phyloP scores from a whole-genome alignment of 2,113 vertebrate species.

The Paradoxurus hermaphroditus region DNA sequence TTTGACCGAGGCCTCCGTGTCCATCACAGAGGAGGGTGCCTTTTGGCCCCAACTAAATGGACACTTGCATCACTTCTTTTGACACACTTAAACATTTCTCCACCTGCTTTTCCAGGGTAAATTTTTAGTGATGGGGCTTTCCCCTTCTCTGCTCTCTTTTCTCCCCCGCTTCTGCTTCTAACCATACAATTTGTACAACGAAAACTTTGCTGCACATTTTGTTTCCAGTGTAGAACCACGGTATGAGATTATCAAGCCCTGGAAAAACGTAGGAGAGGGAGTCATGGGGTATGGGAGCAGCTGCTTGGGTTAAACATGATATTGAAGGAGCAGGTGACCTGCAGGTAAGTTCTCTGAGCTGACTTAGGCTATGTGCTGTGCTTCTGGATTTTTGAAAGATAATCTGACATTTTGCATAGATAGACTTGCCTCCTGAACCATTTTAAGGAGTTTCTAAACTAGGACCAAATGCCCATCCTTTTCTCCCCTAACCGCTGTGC shows the following conservation, averaged over 20 bases:
- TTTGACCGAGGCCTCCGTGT: neutral
- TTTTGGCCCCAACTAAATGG: neutral
- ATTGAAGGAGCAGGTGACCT: neutral
- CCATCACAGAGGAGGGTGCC: neutral
- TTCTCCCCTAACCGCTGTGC: neutral
- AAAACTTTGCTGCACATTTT: neutral
- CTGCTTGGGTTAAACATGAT: neutral
- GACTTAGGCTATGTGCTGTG: neutral
- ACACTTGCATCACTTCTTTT: neutral
- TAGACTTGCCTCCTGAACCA: neutral
- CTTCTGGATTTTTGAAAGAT: neutral
- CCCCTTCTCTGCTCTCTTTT: neutral
- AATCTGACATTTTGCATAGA: conserved; percentile 2
- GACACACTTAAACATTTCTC: neutral
- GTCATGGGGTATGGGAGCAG: neutral
- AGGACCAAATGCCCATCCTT: fast-evolving
- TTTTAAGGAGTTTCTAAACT: neutral
- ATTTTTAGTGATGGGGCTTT: neutral
- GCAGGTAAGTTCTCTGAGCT: neutral
- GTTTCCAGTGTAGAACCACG: no score
- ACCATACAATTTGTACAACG: neutral
- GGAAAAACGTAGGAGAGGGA: neutral
- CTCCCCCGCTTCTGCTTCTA: neutral
- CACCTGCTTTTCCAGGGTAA: neutral
- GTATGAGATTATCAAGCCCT: neutral